A percentile compares a stretch with the other conserved stretches of the same genome.
These are phyloP conservation scores for Oscheius sp. DNA, from an alignment of 2,888 invertebrate genomes.

Conservation along the genomic window DNA sequence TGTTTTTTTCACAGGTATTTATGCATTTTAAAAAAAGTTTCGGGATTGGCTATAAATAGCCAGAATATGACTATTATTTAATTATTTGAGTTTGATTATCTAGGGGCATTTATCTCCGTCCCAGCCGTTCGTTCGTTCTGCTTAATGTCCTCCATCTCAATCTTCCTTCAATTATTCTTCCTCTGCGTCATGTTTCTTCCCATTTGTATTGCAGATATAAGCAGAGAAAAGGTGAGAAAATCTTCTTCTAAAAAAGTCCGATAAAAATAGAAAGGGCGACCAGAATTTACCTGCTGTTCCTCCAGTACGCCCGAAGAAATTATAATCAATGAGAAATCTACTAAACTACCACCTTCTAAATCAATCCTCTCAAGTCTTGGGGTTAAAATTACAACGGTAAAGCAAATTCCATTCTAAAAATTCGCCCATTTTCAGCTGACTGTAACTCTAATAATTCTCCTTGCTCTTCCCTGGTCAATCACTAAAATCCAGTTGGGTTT, in stretches of 20 bases:
- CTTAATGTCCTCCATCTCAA: conserved; percentile 91
- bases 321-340: background rate
- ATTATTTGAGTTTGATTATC: too few species aligned
- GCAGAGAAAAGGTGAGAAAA: conserved; percentile 77
- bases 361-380: background rate
- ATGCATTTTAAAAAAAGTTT: too few species aligned
- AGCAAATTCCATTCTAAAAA: background rate
- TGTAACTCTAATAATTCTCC: conserved; percentile 91
- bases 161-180: conserved; percentile 90
- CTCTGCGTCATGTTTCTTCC: conserved; percentile 96
- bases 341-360: background rate
- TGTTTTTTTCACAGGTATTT: conserved; percentile 9
- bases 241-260: too few species aligned
- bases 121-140: conserved; percentile 97
- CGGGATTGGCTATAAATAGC: too few species aligned
- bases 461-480: conserved; percentile 86
- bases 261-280: background rate
- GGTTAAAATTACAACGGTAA: conserved; percentile 8
- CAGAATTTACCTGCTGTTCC: conserved; percentile 14
- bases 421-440: conserved; percentile 76
- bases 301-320: background rate
- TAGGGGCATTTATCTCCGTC: conserved; percentile 92
- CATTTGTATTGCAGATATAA: conserved; percentile 86
- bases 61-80: too few species aligned
- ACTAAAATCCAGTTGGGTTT: conserved; percentile 85